Evolutionary conservation across 1,140 invertebrate species (phyloP).

Genomic region (Musca vetustissima): DNA sequence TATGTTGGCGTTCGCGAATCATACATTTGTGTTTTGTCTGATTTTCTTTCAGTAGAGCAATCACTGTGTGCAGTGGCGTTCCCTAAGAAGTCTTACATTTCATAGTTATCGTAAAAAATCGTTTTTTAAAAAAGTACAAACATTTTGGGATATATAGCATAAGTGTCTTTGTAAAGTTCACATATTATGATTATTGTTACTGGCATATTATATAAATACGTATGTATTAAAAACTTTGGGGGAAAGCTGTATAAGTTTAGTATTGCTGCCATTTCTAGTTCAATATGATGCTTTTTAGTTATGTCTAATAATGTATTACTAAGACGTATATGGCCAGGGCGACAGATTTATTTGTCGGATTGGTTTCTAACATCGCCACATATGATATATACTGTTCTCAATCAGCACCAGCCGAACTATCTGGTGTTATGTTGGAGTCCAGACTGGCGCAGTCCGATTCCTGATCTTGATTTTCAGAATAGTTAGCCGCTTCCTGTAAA

Average conservation of each 20-base stretch:
- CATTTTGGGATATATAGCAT: no score
- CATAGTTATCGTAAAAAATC: background rate
- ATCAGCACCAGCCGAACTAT: constrained; percentile 62
- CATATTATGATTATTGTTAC: no score
- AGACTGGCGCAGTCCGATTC: constrained; percentile 80
- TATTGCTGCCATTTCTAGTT: constrained; percentile 8
- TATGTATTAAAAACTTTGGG: constrained; percentile 24
- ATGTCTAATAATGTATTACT: constrained; percentile 3
- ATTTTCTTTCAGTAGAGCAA: background rate
- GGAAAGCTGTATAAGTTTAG: constrained; percentile 25
- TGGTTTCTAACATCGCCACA: background rate
- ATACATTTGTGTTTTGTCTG: background rate
- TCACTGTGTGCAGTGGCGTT: background rate
- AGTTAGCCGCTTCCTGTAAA: constrained; percentile 91
- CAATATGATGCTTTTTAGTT: constrained; percentile 27
- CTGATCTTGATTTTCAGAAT: constrained; percentile 81
- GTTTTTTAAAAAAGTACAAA: no score
- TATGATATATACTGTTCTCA: constrained; percentile 26
- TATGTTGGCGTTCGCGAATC: background rate
- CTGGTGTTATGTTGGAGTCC: constrained; percentile 70
- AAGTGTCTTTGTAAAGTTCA: no score
- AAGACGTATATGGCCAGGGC: background rate
- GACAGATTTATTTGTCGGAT: no score
- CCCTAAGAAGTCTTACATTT: background rate
- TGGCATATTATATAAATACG: no score